Evolutionary conservation across 2,797 vertebrate species (phyloP).

Genomic region (Manis crassicaudata): DNA sequence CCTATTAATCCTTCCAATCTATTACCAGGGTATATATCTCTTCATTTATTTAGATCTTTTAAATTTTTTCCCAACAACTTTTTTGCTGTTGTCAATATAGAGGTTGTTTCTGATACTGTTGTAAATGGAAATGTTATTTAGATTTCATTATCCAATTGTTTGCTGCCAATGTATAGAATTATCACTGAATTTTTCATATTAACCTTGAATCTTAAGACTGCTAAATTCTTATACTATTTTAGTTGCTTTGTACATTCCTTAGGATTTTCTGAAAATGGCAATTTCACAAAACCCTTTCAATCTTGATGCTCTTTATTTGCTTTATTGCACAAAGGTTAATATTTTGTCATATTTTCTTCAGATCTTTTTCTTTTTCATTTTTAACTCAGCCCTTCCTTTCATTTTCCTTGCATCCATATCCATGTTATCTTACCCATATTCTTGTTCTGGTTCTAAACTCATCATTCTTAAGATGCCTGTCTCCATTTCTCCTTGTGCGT

Average conservation of each 20-base stretch:
- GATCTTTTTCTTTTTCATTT: background rate
- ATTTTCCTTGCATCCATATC: background rate
- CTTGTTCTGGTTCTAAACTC: background rate
- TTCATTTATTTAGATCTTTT: conserved; percentile 35
- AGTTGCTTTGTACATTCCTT: background rate
- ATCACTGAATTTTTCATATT: background rate
- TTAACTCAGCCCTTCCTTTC: background rate
- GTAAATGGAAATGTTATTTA: background rate
- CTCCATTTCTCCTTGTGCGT: background rate
- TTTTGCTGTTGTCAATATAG: background rate
- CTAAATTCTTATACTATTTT: background rate
- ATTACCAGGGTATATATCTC: background rate
- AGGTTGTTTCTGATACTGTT: background rate
- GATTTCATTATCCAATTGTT: background rate
- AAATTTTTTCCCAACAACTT: background rate
- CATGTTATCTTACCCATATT: background rate
- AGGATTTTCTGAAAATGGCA: background rate
- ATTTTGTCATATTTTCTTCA: background rate
- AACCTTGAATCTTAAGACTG: background rate
- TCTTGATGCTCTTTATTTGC: background rate
- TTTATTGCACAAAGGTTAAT: background rate
- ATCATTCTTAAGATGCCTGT: background rate
- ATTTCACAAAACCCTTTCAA: background rate
- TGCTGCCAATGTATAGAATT: background rate
- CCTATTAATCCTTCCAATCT: background rate